Percentiles rank a stretch among this genome's conserved stretches.
phyloP scores from a whole-genome alignment of 2,797 vertebrate genomes.

The Natrix natrix region DNA sequence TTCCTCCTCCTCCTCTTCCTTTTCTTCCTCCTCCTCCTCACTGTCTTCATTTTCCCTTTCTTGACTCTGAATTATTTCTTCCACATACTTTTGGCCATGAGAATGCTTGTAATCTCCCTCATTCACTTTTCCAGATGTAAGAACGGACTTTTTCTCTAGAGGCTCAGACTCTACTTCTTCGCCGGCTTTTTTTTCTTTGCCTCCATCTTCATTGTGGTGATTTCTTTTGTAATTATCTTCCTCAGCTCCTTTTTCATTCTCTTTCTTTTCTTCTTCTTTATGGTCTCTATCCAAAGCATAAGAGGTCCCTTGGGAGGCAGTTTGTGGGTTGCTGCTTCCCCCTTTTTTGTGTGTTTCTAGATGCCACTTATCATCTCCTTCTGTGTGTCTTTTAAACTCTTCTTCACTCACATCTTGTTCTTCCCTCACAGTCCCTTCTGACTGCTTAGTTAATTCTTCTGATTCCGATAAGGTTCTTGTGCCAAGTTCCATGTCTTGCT shows the following conservation, averaged over 20 bases:
- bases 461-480: constrained; percentile 61
- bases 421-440: constrained; percentile 58
- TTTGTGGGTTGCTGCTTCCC: constrained; percentile 48
- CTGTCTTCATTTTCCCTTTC: constrained; percentile 23
- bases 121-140: constrained; percentile 8
- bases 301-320: not conserved
- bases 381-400: constrained; percentile 33
- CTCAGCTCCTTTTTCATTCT: constrained; percentile 45
- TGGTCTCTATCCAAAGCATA: constrained; percentile 29
- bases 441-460: constrained; percentile 54
- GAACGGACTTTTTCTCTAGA: constrained; percentile 53
- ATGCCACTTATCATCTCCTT: constrained; percentile 42
- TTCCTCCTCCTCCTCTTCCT: constrained; percentile 1
- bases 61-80: constrained; percentile 62
- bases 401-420: constrained; percentile 42
- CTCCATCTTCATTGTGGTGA: constrained; percentile 58
- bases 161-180: constrained; percentile 49
- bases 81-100: not conserved
- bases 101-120: constrained; percentile 6
- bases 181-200: constrained; percentile 57
- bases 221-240: constrained; percentile 41
- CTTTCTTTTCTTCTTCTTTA: constrained; percentile 49
- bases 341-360: constrained; percentile 48
- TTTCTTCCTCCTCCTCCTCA: constrained; percentile 16
- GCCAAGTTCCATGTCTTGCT: constrained; percentile 61